These are phyloP conservation scores for Pseudococcus longispinus DNA, from an alignment of 2,888 invertebrate species.

Conservation along the genomic window DNA sequence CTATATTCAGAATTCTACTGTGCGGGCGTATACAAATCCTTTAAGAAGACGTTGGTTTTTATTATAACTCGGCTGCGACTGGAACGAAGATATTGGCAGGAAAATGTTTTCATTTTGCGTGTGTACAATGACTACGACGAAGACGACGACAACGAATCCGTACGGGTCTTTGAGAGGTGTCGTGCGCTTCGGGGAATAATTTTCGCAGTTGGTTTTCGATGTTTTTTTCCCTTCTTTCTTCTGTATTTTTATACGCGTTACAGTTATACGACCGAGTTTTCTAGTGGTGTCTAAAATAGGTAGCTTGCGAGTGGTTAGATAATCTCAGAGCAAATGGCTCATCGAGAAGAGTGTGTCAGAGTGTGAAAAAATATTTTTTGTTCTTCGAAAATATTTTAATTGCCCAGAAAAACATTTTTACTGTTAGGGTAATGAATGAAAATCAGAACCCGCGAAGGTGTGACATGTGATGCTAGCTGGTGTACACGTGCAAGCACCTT, in stretches of 20 bases:
- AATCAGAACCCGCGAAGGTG: not conserved
- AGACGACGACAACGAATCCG: not conserved
- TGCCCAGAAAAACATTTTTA: not conserved
- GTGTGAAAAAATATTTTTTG: not conserved
- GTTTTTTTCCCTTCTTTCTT: not conserved
- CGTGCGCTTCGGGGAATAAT: not conserved
- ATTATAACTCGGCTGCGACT: not conserved
- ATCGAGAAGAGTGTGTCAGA: no score
- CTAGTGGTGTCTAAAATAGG: not conserved
- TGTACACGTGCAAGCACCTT: no score
- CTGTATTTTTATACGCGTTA: not conserved
- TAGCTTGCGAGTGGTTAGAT: not conserved
- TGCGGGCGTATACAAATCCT: not conserved
- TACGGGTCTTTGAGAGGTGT: not conserved
- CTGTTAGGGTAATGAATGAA: not conserved
- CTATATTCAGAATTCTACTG: not conserved
- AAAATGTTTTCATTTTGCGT: not conserved
- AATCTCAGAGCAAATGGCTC: not conserved
- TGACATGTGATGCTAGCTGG: no score
- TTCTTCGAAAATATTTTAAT: not conserved
- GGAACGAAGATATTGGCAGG: not conserved
- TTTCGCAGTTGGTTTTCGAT: not conserved
- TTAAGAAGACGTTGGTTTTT: slow-evolving; percentile 12
- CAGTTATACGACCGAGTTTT: not conserved
- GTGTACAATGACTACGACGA: not conserved